Evolutionary conservation across 2,888 invertebrate species (phyloP), one percentile per base, ranked within the genome.

Genomic region (Cetonia aurata): DNA sequence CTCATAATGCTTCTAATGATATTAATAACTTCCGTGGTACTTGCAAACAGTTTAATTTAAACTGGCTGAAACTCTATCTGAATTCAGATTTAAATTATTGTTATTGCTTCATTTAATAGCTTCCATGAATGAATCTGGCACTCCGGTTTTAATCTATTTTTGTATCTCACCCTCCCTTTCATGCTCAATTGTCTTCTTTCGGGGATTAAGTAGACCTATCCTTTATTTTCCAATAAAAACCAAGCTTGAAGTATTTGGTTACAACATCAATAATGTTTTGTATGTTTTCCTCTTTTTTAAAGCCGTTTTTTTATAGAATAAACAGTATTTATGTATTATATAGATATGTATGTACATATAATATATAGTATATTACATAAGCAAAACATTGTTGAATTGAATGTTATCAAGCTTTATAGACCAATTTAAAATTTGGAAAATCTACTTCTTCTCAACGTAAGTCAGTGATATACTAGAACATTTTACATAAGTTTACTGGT

Each of bases 71-170:
- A 75, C 71, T 74, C 71, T 75, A 76, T 78, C 76, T 75, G 72
- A 48, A 75, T 76, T 68, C 59, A 75, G 77, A 77, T 77, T 77
- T 77, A 77, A 78, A 74, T 77, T 78, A 78, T 76, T 76, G 78
- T 75, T 75, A 76, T 74, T 75, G 75, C 76, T 73, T 69, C 73
- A 71, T 73, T 71, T 75, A 77, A 74, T 73, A 68, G 72, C 69
- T 68, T 55, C 72, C 71, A 46, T 60, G 71, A 55, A 53, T 46
- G 37, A 53, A 62, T 65, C 57, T 48, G 41, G 46, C 67, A 65
- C 60, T 68, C 62, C 68, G 56, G 71, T 57, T 67, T 62, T 68
- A 67, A 71, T 71, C 68, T 71, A 67, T 71, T 71, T 67, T 66
- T 41, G 59, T 69, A 59, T 60, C 53, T 59, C 17, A 17, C 41